These are phyloP conservation scores for Eudorcas thomsonii DNA, from an alignment of 2,113 vertebrate species.

Conservation along the genomic window DNA sequence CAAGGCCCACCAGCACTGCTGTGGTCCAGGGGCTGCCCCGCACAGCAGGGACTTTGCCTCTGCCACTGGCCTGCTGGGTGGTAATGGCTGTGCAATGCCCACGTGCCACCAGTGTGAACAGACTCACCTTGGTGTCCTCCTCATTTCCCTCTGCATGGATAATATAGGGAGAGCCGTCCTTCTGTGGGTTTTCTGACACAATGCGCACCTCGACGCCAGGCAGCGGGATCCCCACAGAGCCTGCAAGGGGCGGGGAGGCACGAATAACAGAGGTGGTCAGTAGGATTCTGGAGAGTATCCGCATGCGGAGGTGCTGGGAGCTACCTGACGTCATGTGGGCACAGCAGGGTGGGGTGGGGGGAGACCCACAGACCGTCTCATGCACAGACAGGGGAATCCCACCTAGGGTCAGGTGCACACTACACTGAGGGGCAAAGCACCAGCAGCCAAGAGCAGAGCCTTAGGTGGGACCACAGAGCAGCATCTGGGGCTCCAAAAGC, in stretches of 20 bases:
- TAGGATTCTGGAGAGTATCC: neutral
- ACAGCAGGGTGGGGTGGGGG: neutral
- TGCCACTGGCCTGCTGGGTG: neutral
- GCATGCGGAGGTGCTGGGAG: rapidly evolving
- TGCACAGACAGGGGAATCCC: neutral
- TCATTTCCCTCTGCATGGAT: constrained; percentile 86
- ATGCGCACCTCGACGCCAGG: constrained; percentile 89
- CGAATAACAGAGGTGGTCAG: rapidly evolving
- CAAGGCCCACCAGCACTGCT: neutral
- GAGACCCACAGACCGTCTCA: rapidly evolving
- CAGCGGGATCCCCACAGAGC: constrained; percentile 92
- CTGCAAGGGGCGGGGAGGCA: constrained; percentile 71
- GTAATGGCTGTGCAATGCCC: rapidly evolving
- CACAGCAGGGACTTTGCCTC: neutral
- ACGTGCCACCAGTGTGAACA: rapidly evolving
- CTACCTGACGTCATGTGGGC: neutral
- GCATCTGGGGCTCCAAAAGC: neutral
- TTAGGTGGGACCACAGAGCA: neutral
- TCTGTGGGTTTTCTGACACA: constrained; percentile 76
- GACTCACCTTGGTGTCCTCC: constrained; percentile 79
- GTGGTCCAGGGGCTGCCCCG: neutral
- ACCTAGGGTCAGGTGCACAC: neutral
- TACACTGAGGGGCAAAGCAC: neutral
- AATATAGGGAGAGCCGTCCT: constrained; percentile 49
- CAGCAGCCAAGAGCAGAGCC: neutral